A percentile compares a stretch with the other conserved stretches of the same genome.
Evolutionary conservation across 1,140 invertebrate genomes (phyloP).

Genomic region (Drosophila biarmipes): DNA sequence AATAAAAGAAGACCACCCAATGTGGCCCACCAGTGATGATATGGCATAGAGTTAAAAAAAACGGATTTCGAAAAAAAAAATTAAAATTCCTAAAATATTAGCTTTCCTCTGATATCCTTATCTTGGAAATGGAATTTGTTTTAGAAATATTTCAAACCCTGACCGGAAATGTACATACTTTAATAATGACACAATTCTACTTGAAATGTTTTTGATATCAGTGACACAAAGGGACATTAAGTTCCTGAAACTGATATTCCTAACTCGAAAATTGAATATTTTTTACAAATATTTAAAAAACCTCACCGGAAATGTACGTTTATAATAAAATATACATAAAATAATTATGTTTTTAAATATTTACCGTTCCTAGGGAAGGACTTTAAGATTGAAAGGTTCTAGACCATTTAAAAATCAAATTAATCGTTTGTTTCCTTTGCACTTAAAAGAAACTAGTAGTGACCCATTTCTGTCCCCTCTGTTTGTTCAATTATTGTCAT

Average conservation of each 20-base stretch:
- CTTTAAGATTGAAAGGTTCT: too few relatives aligned
- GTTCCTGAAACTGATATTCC: too few relatives aligned
- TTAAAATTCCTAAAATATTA: not conserved
- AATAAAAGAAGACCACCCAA: slow-evolving; percentile 26
- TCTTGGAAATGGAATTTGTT: not conserved
- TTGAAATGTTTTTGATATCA: too few relatives aligned
- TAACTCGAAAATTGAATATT: too few relatives aligned
- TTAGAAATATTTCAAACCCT: not conserved
- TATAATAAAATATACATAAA: too few relatives aligned
- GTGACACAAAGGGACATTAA: too few relatives aligned
- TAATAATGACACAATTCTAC: too few relatives aligned
- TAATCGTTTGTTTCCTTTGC: not conserved
- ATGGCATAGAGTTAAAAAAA: not conserved
- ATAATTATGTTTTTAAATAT: too few relatives aligned
- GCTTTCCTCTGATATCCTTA: not conserved
- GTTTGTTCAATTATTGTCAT: not conserved
- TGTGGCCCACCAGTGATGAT: not conserved
- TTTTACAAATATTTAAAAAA: too few relatives aligned
- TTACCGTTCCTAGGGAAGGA: too few relatives aligned
- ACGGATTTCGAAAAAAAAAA: too few relatives aligned
- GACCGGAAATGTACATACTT: not conserved
- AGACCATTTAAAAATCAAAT: not conserved
- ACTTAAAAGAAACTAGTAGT: not conserved
- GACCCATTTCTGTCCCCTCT: not conserved
- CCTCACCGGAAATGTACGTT: too few relatives aligned